A percentile compares a stretch with the other conserved stretches of the same genome.
Evolutionary conservation across 2,888 invertebrate species (phyloP).

Genomic region (Listrodromus nycthemerus): DNA sequence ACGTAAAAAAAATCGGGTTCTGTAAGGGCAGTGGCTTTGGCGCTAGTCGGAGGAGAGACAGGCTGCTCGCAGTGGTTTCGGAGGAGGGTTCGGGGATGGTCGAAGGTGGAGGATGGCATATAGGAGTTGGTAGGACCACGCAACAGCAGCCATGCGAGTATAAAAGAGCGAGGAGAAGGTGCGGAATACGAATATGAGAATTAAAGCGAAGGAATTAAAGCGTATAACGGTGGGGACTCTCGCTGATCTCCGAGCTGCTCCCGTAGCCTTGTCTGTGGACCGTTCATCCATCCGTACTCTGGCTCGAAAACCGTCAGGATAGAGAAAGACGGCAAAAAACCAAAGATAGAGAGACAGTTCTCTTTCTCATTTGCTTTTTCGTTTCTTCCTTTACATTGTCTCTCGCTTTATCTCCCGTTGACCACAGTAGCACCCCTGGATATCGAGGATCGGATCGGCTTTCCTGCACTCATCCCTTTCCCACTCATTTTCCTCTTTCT

Average conservation of each 20-base stretch:
- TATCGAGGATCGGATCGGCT: constrained; percentile 80
- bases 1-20: neutral
- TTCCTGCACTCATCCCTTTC: constrained; percentile 58
- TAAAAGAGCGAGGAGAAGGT: constrained; percentile 69
- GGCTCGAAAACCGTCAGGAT: constrained; percentile 39
- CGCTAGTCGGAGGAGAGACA: neutral
- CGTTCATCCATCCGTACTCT: constrained; percentile 56
- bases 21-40: constrained; percentile 1
- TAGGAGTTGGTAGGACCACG: neutral
- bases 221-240: constrained; percentile 75
- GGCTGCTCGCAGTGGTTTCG: constrained; percentile 10
- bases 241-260: constrained; percentile 60
- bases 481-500: constrained; percentile 64
- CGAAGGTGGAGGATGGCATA: neutral
- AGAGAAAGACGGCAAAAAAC: constrained; percentile 42
- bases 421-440: constrained; percentile 68
- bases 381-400: constrained; percentile 38
- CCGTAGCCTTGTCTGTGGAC: constrained; percentile 46
- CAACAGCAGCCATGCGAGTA: neutral
- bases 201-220: constrained; percentile 84
- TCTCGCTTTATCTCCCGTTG: constrained; percentile 41
- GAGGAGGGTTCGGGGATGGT: neutral
- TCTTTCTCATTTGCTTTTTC: constrained; percentile 51
- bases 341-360: constrained; percentile 12
- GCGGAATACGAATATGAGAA: constrained; percentile 84